Evolutionary conservation across 2,888 invertebrate genomes (phyloP), one percentile per base, ranked within the genome.

Genomic region (Muschampia plurimacula): DNA sequence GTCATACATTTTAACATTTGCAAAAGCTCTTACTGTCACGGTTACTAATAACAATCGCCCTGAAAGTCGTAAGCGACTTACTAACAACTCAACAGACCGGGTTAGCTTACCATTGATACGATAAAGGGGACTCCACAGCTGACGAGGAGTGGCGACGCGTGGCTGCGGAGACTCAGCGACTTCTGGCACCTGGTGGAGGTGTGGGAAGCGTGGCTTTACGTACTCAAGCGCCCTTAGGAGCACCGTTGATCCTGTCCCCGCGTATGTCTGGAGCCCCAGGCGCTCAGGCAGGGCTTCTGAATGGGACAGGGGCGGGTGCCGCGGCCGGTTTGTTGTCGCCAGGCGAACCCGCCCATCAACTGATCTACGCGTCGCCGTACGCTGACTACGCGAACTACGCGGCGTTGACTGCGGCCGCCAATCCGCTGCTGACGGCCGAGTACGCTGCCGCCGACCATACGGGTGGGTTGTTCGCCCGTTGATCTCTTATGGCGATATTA

Each of bases 301-400:
- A 95, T 77, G 93, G 93, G 22, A 84, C 90, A 0, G 87, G 88
- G 60, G 88, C 89, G 28, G 91, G 89, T 6, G 90, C 90, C 0
- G 91, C 92, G n/a, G n/a, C n/a, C 1, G 93, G 93, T 0, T 84
- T 94, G 15, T 88, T 94, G n/a, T 92, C 94, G 2, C 95, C 96
- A 59, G 96, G 95, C 69, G 95, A 96, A 83, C 96, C n/a, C n/a
- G n/a, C n/a, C n/a, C n/a, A n/a, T n/a, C n/a, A n/a, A n/a, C n/a
- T n/a, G n/a, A n/a, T n/a, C n/a, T n/a, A n/a, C n/a, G n/a, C n/a
- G n/a, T n/a, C n/a, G n/a, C n/a, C n/a, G n/a, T n/a, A n/a, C n/a
- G n/a, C n/a, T n/a, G n/a, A 98, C 89, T 98, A 98, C 93, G 97
- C 94, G n/a, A 97, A 98, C 94, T 98, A 98, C 94, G 97, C 98